phyloP scores from a whole-genome alignment of 2,113 vertebrate genomes.

The Syngnathus scovelli region DNA sequence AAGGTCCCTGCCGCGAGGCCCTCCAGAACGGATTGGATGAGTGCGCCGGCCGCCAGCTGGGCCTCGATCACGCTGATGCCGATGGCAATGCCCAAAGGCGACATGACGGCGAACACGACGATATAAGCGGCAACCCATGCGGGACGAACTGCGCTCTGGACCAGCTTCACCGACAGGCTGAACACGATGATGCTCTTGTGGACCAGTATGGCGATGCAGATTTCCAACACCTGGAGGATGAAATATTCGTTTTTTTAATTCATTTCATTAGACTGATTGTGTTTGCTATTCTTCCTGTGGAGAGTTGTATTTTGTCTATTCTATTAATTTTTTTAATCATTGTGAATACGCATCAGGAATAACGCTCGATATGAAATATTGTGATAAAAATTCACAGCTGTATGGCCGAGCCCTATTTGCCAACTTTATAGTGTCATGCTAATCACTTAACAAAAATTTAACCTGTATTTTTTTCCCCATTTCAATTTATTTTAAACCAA shows the following conservation, averaged over 20 bases:
- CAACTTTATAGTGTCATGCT: no score
- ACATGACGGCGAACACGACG: constrained; percentile 76
- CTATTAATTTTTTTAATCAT: no score
- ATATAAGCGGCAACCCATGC: constrained; percentile 77
- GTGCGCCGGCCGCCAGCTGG: constrained; percentile 41
- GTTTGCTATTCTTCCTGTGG: no score
- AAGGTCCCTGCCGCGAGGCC: constrained; percentile 83
- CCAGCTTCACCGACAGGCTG: constrained; percentile 79
- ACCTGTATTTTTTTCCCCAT: no score
- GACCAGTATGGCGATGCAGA: constrained; percentile 81
- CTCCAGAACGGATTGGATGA: constrained; percentile 80
- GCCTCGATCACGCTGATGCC: constrained; percentile 75
- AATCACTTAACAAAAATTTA: no score
- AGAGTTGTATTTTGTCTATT: no score
- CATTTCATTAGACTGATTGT: no score
- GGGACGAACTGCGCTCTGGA: constrained; percentile 65
- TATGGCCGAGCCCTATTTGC: no score
- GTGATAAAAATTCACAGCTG: no score
- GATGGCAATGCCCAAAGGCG: constrained; percentile 76
- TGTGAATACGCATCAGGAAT: no score
- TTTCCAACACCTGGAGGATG: constrained; percentile 71
- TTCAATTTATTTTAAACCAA: no score
- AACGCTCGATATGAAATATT: no score
- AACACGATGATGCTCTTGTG: constrained; percentile 87
- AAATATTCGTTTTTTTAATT: background rate